A percentile compares a stretch with the other conserved stretches of the same genome.
Conservation (phyloP, 2,888 invertebrate species). For the Anoplius nigerrimus region DNA sequence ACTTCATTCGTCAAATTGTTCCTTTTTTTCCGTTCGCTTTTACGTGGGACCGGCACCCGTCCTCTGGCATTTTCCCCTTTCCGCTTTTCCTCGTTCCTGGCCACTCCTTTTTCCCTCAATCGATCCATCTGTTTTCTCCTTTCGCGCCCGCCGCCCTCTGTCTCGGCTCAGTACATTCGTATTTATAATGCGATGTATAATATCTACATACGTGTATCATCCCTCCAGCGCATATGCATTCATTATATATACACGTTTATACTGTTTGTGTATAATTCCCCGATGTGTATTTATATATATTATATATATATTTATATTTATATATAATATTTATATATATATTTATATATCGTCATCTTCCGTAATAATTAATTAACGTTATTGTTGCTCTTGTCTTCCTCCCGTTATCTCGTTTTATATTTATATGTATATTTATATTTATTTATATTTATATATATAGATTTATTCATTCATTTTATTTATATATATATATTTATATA, state of each 20-base stretch:
- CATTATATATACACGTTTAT: slow-evolving; percentile 5
- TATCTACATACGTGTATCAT: slow-evolving; percentile 7
- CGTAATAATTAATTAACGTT: slow-evolving; percentile 52
- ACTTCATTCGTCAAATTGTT: no score
- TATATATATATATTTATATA: slow-evolving; percentile 29
- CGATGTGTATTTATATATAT: slow-evolving; percentile 18
- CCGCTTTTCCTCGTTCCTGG: slow-evolving; percentile 1
- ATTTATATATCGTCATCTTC: slow-evolving; percentile 35
- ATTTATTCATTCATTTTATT: slow-evolving; percentile 21
- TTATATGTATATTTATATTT: slow-evolving; percentile 36
- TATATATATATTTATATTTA: slow-evolving; percentile 31
- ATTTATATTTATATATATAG: slow-evolving; percentile 32
- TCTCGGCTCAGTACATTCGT: not conserved
- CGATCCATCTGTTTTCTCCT: slow-evolving; percentile 11
- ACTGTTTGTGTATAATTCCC: not conserved
- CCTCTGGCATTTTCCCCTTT: not conserved
- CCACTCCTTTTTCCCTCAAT: slow-evolving; percentile 8
- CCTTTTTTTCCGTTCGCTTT: not conserved
- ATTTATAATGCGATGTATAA: not conserved
- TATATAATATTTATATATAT: slow-evolving; percentile 35
- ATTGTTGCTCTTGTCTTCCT: slow-evolving; percentile 58
- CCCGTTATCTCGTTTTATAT: slow-evolving; percentile 23
- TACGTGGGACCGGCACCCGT: slow-evolving; percentile 10
- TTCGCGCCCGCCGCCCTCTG: slow-evolving; percentile 5
- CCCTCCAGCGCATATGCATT: not conserved